These are phyloP conservation scores for Limnothrissa miodon DNA, from an alignment of 2,113 vertebrate genomes.

Conservation along the genomic window DNA sequence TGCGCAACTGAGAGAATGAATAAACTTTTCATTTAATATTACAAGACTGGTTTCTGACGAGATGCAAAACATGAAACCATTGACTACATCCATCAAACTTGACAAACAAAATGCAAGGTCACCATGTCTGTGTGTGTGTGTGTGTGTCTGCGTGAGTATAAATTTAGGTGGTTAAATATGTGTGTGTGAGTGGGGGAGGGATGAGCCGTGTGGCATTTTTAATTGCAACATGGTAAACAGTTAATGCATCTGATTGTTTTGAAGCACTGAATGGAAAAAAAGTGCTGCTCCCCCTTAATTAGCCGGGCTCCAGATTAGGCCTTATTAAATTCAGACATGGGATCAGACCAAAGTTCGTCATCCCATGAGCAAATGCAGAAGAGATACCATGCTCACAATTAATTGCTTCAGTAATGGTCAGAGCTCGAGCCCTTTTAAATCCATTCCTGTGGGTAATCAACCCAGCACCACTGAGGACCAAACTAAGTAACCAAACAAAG, in stretches of 20 bases:
- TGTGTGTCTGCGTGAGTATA: not conserved
- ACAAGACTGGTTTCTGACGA: not conserved
- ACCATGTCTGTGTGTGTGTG: not conserved
- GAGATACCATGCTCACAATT: slow-evolving; percentile 71
- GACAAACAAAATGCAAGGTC: slow-evolving; percentile 7
- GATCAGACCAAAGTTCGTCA: slow-evolving; percentile 69
- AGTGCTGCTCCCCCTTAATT: slow-evolving; percentile 70
- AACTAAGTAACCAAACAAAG: slow-evolving; percentile 49
- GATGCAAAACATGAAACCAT: not conserved
- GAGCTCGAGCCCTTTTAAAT: slow-evolving; percentile 68
- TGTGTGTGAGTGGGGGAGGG: slow-evolving; percentile 28
- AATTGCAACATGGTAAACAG: slow-evolving; percentile 69
- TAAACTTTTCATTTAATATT: not conserved
- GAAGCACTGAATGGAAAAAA: slow-evolving; percentile 56
- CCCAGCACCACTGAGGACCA: slow-evolving; percentile 61
- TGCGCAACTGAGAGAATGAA: not conserved
- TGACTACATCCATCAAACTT: not conserved
- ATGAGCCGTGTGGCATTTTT: slow-evolving; percentile 51
- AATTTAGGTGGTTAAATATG: not conserved
- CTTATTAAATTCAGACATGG: slow-evolving; percentile 69
- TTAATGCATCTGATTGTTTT: slow-evolving; percentile 66
- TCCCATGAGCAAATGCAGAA: slow-evolving; percentile 61
- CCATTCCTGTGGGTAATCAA: slow-evolving; percentile 74
- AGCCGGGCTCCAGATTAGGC: slow-evolving; percentile 67
- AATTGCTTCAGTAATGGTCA: slow-evolving; percentile 79